Evolutionary conservation across 2,888 invertebrate genomes (phyloP).

Genomic region (Pollenia amentaria): DNA sequence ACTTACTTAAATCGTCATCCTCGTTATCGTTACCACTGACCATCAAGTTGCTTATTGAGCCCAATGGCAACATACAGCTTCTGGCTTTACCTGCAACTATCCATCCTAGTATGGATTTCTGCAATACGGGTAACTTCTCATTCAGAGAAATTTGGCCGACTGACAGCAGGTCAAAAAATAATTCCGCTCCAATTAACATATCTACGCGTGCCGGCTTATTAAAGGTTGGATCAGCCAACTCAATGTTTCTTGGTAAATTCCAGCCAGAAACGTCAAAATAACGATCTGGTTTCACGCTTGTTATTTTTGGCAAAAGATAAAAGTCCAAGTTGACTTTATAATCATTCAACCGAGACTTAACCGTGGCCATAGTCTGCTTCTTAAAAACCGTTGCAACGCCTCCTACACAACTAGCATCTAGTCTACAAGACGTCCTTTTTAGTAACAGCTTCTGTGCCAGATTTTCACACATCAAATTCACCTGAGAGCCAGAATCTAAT

Average conservation of each 20-base stretch:
- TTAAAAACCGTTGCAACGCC: background rate
- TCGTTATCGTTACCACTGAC: background rate
- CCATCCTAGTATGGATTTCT: constrained; percentile 55
- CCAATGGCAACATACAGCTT: background rate
- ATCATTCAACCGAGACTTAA: constrained; percentile 47
- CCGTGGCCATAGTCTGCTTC: constrained; percentile 17
- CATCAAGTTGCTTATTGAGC: background rate
- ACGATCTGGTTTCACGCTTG: constrained; percentile 15
- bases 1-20: background rate
- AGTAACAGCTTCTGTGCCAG: constrained; percentile 44
- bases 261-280: background rate
- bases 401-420: constrained; percentile 40
- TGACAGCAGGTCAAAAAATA: constrained; percentile 51
- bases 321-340: constrained; percentile 18
- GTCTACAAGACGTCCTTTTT: constrained; percentile 26
- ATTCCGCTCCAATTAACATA: constrained; percentile 59
- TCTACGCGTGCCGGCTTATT: constrained; percentile 24
- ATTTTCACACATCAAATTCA: constrained; percentile 60
- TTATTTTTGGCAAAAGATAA: constrained; percentile 40
- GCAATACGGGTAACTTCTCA: constrained; percentile 28
- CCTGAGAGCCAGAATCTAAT: constrained; percentile 66
- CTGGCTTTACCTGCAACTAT: constrained; percentile 37
- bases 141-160: constrained; percentile 38
- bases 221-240: constrained; percentile 54
- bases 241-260: constrained; percentile 13